A percentile compares a stretch with the other conserved stretches of the same genome.
Conservation (phyloP, 2,888 invertebrate species). For the Myathropa florea region DNA sequence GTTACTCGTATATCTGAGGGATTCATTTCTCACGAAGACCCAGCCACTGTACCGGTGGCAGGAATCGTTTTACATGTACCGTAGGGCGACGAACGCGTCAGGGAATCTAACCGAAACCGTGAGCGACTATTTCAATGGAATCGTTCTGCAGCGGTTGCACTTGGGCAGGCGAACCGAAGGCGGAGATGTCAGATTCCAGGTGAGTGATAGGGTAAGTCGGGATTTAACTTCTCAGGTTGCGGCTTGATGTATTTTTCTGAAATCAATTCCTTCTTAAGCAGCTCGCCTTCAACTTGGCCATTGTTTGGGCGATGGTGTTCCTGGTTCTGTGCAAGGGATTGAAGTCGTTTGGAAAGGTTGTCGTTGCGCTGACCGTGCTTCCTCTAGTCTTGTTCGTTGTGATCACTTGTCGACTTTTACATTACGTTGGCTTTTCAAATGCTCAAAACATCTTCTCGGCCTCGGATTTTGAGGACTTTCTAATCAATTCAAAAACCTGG, state of each 20-base stretch:
- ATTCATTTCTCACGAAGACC: constrained; percentile 90
- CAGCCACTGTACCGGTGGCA: constrained; percentile 90
- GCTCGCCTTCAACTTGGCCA: constrained; percentile 93
- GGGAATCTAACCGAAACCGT: constrained; percentile 87
- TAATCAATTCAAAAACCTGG: constrained; percentile 92
- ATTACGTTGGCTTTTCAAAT: constrained; percentile 75
- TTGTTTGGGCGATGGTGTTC: constrained; percentile 95
- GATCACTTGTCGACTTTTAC: constrained; percentile 76
- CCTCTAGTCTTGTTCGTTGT: constrained; percentile 86
- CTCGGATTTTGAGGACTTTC: constrained; percentile 92
- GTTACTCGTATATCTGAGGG: constrained; percentile 93
- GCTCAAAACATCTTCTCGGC: constrained; percentile 87
- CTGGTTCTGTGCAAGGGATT: constrained; percentile 93
- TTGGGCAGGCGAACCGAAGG: constrained; percentile 78
- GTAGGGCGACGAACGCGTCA: constrained; percentile 83
- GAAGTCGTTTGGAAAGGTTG: constrained; percentile 81
- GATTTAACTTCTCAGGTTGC: background rate
- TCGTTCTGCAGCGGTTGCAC: constrained; percentile 85
- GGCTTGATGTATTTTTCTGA: background rate
- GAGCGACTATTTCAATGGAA: constrained; percentile 91
- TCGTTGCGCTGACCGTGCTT: constrained; percentile 89
- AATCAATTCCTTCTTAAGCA: constrained; percentile 83
- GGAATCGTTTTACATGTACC: constrained; percentile 86
- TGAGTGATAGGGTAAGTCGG: constrained; percentile 78
- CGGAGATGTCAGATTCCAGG: constrained; percentile 76